Evolutionary conservation across 2,797 vertebrate species (phyloP).

Genomic region (Triplophysa yarkandensis): DNA sequence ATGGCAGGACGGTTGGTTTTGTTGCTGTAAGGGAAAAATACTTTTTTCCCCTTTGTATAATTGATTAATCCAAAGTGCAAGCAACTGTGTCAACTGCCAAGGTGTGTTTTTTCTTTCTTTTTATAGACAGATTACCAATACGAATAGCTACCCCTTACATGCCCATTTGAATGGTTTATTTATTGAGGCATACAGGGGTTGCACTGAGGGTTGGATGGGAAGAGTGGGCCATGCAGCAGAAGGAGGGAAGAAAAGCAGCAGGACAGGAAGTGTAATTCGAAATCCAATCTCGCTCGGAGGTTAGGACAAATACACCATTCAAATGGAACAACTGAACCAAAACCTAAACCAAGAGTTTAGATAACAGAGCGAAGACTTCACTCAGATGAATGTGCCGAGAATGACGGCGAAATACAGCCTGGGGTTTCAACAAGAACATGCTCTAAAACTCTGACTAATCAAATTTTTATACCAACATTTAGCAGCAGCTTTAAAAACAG

Average conservation of each 20-base stretch:
- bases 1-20: conserved; percentile 44
- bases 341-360: conserved; percentile 43
- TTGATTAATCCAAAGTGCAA: conserved; percentile 56
- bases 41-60: conserved; percentile 34
- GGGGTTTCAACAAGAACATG: conserved; percentile 16
- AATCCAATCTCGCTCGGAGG: conserved; percentile 53
- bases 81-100: conserved; percentile 44
- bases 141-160: conserved; percentile 25
- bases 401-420: conserved; percentile 10
- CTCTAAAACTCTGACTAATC: neutral
- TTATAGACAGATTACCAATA: conserved; percentile 45
- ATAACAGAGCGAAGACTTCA: conserved; percentile 25
- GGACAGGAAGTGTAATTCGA: conserved; percentile 53
- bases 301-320: conserved; percentile 48
- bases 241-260: conserved; percentile 30
- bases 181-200: conserved; percentile 43
- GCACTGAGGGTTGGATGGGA: conserved; percentile 16
- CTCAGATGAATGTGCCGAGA: conserved; percentile 7
- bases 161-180: conserved; percentile 49
- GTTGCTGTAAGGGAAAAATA: conserved; percentile 40
- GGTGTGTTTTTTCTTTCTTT: conserved; percentile 32
- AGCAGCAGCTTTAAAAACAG: neutral
- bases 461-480: conserved; percentile 3
- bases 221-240: conserved; percentile 6
- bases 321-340: conserved; percentile 54